Evolutionary conservation across 1,140 invertebrate species (phyloP), one percentile per base, ranked within the genome.

Genomic region (Apis dorsata): DNA sequence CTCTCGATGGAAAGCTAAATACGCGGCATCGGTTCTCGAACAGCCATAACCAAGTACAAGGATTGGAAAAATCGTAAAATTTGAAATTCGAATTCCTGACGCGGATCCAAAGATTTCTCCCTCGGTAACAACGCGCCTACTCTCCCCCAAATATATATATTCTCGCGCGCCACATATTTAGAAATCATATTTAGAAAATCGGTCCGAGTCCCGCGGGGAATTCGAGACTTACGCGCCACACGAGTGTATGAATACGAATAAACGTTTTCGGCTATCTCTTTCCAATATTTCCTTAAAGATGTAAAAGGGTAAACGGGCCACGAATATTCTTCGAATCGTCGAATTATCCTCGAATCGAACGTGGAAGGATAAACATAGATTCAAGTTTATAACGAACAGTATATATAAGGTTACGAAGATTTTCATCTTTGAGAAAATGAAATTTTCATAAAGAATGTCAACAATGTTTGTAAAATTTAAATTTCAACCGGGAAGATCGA

Each of bases 191-290:
- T 84, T 84, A 80, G 69, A 55, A 28, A 84, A 84, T 74, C 77
- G 62, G 82, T 80, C n/a, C 28, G 74, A 84, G 74, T 84, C 78
- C 82, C 82, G 55, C 69, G 55, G 62, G 82, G 77, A 80, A 84
- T 84, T 84, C 59, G 60, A 80, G 82, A 80, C 78, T 69, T 80
- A 80, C 73, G 77, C 60, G 59, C 62, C 49, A 83, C 79, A 83
- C 76, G 81, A 83, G 79, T 65, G 68, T 34, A 10, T 51, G 75
- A 79, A 83, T 78, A 83, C 59, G 75, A 71, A 65, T 71, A 79
- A 78, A 79, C 75, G 68, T 59, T 8, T 21, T 0, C 49, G 21
- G 59, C 10, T 78, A 83, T 79, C 49, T 24, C n/a, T 44, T 83
- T 79, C 68, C 81, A 72, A 83, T 79, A 83, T 83, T 83, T 83